Conservation (phyloP, 1,140 invertebrate genomes). For the Coptotermes formosanus region DNA sequence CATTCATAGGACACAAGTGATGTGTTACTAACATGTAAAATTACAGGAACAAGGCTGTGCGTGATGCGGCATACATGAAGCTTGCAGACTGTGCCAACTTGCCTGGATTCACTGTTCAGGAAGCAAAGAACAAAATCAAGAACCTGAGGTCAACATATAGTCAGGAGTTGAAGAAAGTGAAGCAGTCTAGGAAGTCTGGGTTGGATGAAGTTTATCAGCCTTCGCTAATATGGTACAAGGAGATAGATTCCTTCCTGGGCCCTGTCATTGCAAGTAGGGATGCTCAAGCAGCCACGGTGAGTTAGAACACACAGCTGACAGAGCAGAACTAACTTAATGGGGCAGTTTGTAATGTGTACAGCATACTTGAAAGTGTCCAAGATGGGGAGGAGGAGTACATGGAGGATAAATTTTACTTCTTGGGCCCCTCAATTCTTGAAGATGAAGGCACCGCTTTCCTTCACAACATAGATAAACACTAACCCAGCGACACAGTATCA, state of each 20-base stretch:
- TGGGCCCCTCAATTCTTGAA: too few species aligned
- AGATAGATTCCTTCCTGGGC: background rate
- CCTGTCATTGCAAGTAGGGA: background rate
- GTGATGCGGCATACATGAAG: slow-evolving; percentile 31
- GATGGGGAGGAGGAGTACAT: too few species aligned
- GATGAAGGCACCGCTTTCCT: too few species aligned
- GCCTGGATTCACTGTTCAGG: slow-evolving; percentile 34
- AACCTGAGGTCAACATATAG: slow-evolving; percentile 39
- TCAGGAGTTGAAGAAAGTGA: slow-evolving; percentile 40
- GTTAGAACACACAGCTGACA: background rate
- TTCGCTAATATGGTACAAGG: background rate
- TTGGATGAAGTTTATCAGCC: background rate
- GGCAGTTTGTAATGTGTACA: too few species aligned
- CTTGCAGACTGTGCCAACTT: slow-evolving; percentile 37
- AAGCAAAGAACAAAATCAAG: slow-evolving; percentile 40
- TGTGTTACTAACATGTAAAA: too few species aligned
- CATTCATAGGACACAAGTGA: too few species aligned
- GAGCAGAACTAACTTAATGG: too few species aligned
- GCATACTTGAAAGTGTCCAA: too few species aligned
- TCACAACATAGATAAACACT: too few species aligned
- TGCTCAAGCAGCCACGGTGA: background rate
- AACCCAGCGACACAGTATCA: too few species aligned
- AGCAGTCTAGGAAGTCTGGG: background rate
- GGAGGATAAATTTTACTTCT: too few species aligned
- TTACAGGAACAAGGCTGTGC: slow-evolving; percentile 36